A percentile compares a stretch with the other conserved stretches of the same genome.
phyloP scores from a whole-genome alignment of 1,140 invertebrate genomes.

The Thalassaphorura encarpata region DNA sequence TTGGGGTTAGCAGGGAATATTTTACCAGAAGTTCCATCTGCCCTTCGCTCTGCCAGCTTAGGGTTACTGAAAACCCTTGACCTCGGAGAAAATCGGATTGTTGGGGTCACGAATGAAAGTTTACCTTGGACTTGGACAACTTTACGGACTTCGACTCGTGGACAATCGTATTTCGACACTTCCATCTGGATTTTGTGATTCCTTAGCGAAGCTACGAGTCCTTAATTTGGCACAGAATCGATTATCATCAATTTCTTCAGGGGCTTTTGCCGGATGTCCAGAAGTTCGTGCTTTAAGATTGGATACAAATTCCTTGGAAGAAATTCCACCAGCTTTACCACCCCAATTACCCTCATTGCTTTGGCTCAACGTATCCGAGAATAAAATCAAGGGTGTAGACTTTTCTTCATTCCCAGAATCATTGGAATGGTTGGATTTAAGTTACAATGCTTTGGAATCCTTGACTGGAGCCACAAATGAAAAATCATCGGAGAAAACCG shows the following conservation, averaged over 20 bases:
- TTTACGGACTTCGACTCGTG: conserved; percentile 71
- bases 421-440: conserved; percentile 80
- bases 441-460: conserved; percentile 65
- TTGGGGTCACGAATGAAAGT: conserved; percentile 63
- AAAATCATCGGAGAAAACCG: background rate
- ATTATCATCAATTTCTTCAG: conserved; percentile 67
- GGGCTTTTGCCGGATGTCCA: conserved; percentile 60
- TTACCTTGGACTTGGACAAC: conserved; percentile 70
- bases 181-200: conserved; percentile 71
- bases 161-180: conserved; percentile 79
- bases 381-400: conserved; percentile 77
- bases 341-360: conserved; percentile 55
- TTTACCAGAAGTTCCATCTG: conserved; percentile 65
- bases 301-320: conserved; percentile 73
- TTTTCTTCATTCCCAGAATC: conserved; percentile 77
- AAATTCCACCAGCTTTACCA: conserved; percentile 51
- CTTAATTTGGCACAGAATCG: conserved; percentile 79
- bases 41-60: conserved; percentile 42
- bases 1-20: conserved; percentile 75
- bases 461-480: conserved; percentile 5
- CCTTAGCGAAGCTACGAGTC: conserved; percentile 67
- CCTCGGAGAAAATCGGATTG: conserved; percentile 75
- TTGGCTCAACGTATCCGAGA: conserved; percentile 81
- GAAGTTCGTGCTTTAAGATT: conserved; percentile 71
- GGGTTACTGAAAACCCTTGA: conserved; percentile 63